Base-by-base conservation (phyloP, 2,888 invertebrate species). In the Julus scandinavius region DNA sequence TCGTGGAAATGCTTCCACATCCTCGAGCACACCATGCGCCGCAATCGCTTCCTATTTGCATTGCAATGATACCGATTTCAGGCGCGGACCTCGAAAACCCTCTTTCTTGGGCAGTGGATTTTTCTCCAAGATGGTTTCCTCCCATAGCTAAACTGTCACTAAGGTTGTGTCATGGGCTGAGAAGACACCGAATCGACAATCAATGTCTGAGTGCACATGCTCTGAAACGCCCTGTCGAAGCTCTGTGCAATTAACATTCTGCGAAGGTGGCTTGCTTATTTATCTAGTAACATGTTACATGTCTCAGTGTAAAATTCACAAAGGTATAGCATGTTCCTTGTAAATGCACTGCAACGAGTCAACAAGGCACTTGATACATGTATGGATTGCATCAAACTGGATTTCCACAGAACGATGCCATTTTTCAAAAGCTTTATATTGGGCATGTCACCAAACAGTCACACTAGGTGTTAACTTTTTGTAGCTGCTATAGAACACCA, bases 1-100 rank as follows among this genome's bases (percentile, higher is more conserved):
- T 49, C 49, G 85, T 85, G 49, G 7, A 85, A 49, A 85, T 72
- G 85, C 41, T 85, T 85, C 49, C 85, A 85, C 85, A 17, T 85
- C 85, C 49, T 85, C 45, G 49, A 85, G 85, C 85, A 49, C 49
- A 17, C 85, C 85, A 85, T 29, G 20, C 63, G 63, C 20, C 63
- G n/a, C 63, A 63, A 63, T 63, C 63, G 63, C 63, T 63, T 72
- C 85, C 49, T 85, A 85, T 85, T 85, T 85, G 85, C 85, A 85
- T 49, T 85, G 85, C 85, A 85, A 45, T 29, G n/a, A 72, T n/a
- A 72, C 72, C 72, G 72, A 63, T 63, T 63, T 63, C 63, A 20
- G 1, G 7, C 54, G 54, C 17, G 17, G 63, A n/a, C 17, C 29
- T 29, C 29, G 6, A 13, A 29, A 29, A 72, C 72, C 72, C 72